phyloP scores from a whole-genome alignment of 1,140 invertebrate species.

The Drosophila seguyi region DNA sequence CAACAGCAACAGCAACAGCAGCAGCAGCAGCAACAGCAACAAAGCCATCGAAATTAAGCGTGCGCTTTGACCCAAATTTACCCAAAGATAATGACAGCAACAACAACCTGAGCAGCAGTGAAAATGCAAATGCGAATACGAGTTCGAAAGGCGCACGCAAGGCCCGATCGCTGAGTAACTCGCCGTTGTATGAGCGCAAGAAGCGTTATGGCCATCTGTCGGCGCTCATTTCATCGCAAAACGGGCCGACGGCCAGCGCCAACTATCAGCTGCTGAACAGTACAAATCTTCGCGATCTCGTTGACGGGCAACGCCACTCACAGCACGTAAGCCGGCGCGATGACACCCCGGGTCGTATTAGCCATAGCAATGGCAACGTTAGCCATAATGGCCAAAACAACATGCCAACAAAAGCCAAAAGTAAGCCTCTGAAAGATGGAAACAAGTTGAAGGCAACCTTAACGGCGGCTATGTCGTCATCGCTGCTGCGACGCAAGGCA shows the following conservation, averaged over 20 bases:
- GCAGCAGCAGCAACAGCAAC: too few relatives aligned
- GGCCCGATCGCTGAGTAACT: slow-evolving; percentile 77
- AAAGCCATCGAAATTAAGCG: slow-evolving; percentile 56
- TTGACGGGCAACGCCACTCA: slow-evolving; percentile 73
- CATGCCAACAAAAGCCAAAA: slow-evolving; percentile 35
- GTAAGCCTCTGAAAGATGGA: slow-evolving; percentile 63
- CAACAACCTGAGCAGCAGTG: slow-evolving; percentile 47
- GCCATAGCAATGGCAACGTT: slow-evolving; percentile 20
- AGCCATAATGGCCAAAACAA: slow-evolving; percentile 20
- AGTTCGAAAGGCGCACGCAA: slow-evolving; percentile 68
- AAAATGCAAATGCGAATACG: slow-evolving; percentile 46
- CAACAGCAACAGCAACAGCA: slow-evolving; percentile 46
- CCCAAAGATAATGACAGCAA: slow-evolving; percentile 70
- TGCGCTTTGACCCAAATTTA: slow-evolving; percentile 79
- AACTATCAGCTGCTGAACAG: slow-evolving; percentile 76
- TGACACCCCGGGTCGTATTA: slow-evolving; percentile 42
- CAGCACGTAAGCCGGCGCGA: slow-evolving; percentile 82
- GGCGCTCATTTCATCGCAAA: slow-evolving; percentile 59
- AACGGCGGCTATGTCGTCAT: slow-evolving; percentile 74
- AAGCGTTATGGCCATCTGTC: slow-evolving; percentile 78
- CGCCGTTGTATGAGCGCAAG: slow-evolving; percentile 71
- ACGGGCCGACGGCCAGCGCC: slow-evolving; percentile 58
- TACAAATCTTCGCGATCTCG: slow-evolving; percentile 67
- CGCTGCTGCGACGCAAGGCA: slow-evolving; percentile 64
- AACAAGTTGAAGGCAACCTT: slow-evolving; percentile 69